Evolutionary conservation across 1,140 invertebrate genomes (phyloP).

Genomic region (Lepeophtheirus salmonis): DNA sequence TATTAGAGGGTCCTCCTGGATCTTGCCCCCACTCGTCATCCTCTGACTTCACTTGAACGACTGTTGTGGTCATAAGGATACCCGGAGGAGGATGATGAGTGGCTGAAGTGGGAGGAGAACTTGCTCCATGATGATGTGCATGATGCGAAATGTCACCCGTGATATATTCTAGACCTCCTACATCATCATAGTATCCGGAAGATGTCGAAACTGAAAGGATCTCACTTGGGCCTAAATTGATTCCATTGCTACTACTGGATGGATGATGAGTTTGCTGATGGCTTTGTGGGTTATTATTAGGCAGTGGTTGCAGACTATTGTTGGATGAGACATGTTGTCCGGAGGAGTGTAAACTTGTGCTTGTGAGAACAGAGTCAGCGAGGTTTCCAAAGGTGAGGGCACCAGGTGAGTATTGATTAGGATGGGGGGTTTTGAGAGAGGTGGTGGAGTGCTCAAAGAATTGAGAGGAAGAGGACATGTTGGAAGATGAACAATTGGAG

Average conservation of each 20-base stretch:
- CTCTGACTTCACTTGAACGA: not conserved
- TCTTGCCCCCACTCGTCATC: not conserved
- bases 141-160: not conserved
- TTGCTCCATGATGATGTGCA: too few species aligned
- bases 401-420: not conserved
- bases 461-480: not conserved
- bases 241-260: not conserved
- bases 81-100: too few species aligned
- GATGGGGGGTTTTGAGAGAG: not conserved
- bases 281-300: too few species aligned
- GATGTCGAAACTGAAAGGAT: not conserved
- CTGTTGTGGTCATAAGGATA: not conserved
- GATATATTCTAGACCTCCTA: not conserved
- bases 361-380: not conserved
- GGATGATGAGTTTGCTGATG: too few species aligned
- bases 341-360: too few species aligned
- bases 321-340: not conserved
- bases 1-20: constrained; percentile 27
- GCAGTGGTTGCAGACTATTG: too few species aligned
- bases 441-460: not conserved
- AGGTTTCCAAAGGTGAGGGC: not conserved
- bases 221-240: not conserved
- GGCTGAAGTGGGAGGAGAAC: not conserved
- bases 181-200: not conserved
- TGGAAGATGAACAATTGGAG: not conserved